phyloP scores from a whole-genome alignment of 2,113 vertebrate species.

The Elaphurus davidianus region DNA sequence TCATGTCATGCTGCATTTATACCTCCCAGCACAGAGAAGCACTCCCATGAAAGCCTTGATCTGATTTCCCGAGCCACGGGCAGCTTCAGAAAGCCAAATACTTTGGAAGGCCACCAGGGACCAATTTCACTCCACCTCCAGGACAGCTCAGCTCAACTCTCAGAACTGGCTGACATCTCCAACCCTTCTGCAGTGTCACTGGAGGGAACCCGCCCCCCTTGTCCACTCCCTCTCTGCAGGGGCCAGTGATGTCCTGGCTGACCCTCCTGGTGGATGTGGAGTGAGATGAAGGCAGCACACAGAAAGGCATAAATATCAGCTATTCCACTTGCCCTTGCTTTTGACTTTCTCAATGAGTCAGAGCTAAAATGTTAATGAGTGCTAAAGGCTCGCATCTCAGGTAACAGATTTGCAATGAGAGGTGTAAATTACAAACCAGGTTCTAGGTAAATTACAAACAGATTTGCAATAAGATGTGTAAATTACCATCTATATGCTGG shows the following conservation, averaged over 20 bases:
- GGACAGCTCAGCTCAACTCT: background rate
- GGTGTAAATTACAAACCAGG: background rate
- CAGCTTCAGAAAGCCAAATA: slow-evolving; percentile 21
- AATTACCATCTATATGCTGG: background rate
- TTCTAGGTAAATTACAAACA: background rate
- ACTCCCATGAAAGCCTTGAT: background rate
- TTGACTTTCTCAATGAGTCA: background rate
- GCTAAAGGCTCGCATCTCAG: background rate
- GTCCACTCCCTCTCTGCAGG: background rate
- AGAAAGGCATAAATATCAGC: background rate
- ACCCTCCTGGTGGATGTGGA: background rate
- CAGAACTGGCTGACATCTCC: background rate
- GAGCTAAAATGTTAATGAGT: background rate
- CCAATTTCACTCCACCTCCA: background rate
- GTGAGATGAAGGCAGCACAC: background rate
- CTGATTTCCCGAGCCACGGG: background rate
- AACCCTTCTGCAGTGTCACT: background rate
- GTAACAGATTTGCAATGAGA: background rate
- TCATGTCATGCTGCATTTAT: background rate
- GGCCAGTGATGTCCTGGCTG: background rate
- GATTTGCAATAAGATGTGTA: background rate
- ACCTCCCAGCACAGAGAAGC: background rate
- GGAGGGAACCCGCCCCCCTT: background rate
- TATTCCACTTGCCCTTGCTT: background rate
- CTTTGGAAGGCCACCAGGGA: background rate